A percentile compares a stretch with the other conserved stretches of the same genome.
Evolutionary conservation across 2,797 vertebrate species (phyloP).

Genomic region (Pachyuromys duprasi): DNA sequence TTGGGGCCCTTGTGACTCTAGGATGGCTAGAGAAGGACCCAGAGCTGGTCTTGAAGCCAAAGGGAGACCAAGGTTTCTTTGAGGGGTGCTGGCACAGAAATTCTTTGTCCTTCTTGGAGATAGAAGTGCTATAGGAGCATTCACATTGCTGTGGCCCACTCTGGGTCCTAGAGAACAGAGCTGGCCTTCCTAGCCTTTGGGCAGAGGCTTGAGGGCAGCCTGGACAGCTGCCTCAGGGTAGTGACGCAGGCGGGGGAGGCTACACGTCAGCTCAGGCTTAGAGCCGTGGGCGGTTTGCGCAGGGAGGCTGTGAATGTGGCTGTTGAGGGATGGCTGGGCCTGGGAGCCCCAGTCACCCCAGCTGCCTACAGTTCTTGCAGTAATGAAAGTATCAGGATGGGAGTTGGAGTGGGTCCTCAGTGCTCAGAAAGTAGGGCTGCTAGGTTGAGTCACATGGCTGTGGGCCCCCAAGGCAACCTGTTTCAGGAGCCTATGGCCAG

Average conservation of each 20-base stretch:
- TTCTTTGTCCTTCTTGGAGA: too few species aligned
- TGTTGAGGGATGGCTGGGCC: not conserved
- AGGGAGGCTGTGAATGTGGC: not conserved
- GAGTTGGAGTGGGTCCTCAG: not conserved
- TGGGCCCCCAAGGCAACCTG: not conserved
- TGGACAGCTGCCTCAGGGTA: not conserved
- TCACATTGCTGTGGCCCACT: fast-evolving
- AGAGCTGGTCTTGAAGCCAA: not conserved
- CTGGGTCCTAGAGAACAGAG: not conserved
- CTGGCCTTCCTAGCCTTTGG: not conserved
- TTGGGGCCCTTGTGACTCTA: not conserved
- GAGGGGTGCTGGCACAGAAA: not conserved
- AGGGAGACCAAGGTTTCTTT: not conserved
- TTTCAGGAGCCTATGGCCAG: not conserved
- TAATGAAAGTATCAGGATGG: not conserved
- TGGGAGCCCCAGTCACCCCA: not conserved
- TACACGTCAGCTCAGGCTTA: not conserved
- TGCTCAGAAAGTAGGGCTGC: not conserved
- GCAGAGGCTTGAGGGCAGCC: not conserved
- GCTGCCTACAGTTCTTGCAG: not conserved
- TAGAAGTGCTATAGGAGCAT: too few species aligned
- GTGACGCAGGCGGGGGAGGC: not conserved
- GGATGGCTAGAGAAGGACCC: not conserved
- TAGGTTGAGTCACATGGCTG: fast-evolving
- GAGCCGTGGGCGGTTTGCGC: not conserved